Base-by-base conservation (phyloP, 2,797 vertebrate species). In the Melanotaenia trifasciata region DNA sequence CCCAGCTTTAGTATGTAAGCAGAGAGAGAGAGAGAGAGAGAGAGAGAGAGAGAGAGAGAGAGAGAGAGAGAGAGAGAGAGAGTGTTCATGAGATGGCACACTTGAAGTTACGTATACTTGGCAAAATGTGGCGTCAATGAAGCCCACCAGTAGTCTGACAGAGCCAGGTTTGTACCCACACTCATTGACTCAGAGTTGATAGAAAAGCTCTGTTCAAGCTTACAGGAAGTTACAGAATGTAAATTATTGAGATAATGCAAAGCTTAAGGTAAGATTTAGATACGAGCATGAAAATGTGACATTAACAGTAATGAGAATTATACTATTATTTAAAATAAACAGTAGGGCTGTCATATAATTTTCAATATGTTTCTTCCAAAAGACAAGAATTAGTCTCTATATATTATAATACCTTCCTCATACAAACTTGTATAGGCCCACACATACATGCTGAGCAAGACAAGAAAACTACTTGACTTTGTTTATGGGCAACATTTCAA, bases 101-200 rank as follows among this genome's bases (percentile, higher is more conserved):
- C 58, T 64, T 33, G 58, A 53, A 56, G 75, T 35, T 80, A 67
- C 79, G 68, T 69, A 56, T 14, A 63, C 59, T 76, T 74, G 71
- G 64, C 70, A 30, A 58, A 84, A 81, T 43, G 77, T 81, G 80
- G 82, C 88, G 83, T 92, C 91, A 92, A 90, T 90, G 91, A 90
- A 88, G 73, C 89, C 89, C 87, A 89, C 82, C 30, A 40, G 56
- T 36, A 60, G 53, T 58, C 70, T 28, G 18, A 56, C 67, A 33
- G n/a, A 59, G 76, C 58, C 70, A 63, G 60, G 71, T 50, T 58
- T 20, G 54, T 30, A 64, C 76, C 32, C 66, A 72, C 60, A 35
- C 24, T 62, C 70, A 76, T 30, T 86, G 80, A 88, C 65, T 86
- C 84, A 80, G 22, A 84, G 38, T 11, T 67, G 24, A 51, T n/a